Percentiles rank a stretch among this genome's conserved stretches.
phyloP scores from a whole-genome alignment of 2,797 vertebrate species.

The Mus spretus region DNA sequence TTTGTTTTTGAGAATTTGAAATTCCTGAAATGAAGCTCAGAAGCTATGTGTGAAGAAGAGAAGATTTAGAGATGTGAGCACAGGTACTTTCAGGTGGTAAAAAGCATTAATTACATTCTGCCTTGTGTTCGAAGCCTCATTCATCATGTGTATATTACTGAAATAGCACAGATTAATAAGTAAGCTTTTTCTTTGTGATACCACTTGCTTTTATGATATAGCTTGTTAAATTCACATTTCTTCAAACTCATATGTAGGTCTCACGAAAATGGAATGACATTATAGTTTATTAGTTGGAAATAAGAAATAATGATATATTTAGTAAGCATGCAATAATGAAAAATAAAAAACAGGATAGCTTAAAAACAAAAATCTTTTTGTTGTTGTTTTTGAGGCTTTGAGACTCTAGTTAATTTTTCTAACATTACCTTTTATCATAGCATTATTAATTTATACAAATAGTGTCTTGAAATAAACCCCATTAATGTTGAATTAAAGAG shows the following conservation, averaged over 20 bases:
- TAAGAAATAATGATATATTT: background rate
- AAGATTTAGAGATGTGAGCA: background rate
- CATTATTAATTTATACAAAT: slow-evolving; percentile 50
- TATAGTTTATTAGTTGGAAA: background rate
- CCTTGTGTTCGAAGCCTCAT: background rate
- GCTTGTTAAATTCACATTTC: background rate
- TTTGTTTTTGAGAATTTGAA: background rate
- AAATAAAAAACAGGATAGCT: slow-evolving; percentile 6
- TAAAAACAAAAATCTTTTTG: background rate
- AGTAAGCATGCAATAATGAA: background rate
- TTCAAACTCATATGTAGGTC: slow-evolving; percentile 4
- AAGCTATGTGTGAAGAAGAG: background rate
- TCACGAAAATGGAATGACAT: slow-evolving; percentile 22
- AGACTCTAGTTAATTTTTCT: slow-evolving; percentile 24
- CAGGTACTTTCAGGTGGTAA: background rate
- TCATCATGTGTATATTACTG: background rate
- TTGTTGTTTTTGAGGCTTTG: background rate
- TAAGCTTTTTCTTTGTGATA: background rate
- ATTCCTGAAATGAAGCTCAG: slow-evolving; percentile 21
- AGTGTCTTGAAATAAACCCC: slow-evolving; percentile 24
- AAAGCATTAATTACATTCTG: background rate
- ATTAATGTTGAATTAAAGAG: slow-evolving; percentile 51
- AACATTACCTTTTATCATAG: slow-evolving; percentile 19
- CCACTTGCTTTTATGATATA: background rate
- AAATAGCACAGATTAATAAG: slow-evolving; percentile 16